Evolutionary conservation across 2,113 vertebrate genomes (phyloP), one percentile per base, ranked within the genome.

Genomic region (Cheirogaleus medius): DNA sequence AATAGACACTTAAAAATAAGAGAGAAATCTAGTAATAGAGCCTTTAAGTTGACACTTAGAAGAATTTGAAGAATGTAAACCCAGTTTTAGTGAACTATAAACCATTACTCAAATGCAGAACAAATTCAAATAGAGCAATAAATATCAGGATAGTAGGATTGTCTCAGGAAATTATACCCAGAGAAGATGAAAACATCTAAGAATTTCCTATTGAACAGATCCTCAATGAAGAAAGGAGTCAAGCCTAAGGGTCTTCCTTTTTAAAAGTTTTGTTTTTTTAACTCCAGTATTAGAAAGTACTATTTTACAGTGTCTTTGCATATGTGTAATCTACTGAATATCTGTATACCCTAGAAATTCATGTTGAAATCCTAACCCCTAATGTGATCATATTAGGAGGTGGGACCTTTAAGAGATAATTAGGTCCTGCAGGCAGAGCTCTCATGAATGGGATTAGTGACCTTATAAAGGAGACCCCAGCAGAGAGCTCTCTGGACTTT

Each of bases 21-120:
- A 84, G 0, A 71, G 17, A 73, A 96, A 94, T 78, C 71, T 49
- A 39, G 29, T 97, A 69, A 20, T 73, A 77, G 74, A 96, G 12
- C 6, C 21, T 42, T 74, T 83, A 81, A 87, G 9, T 39, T 91
- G 66, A 91, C n/a, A 73, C 6, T 27, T 63, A 71, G 68, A 63
- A 96, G 90, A 12, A 81, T 29, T 39, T 58, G 42, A 74, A 97
- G 69, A 78, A 77, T 0, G 60, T 90, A 74, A 85, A 66, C 17
- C 11, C 27, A 17, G 44, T 80, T 92, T 91, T 84, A 95, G 74
- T 18, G 92, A 91, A 77, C 58, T 39, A 71, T 63, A 96, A 82
- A 15, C 39, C 42, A 71, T 21, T 58, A 54, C 13, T 87, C 34
- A 64, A 66, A 91, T 44, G 64, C 47, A 90, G 91, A 95, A 73